Evolutionary conservation across 2,888 invertebrate genomes (phyloP).

Genomic region (Drosophila mayaguana): DNA sequence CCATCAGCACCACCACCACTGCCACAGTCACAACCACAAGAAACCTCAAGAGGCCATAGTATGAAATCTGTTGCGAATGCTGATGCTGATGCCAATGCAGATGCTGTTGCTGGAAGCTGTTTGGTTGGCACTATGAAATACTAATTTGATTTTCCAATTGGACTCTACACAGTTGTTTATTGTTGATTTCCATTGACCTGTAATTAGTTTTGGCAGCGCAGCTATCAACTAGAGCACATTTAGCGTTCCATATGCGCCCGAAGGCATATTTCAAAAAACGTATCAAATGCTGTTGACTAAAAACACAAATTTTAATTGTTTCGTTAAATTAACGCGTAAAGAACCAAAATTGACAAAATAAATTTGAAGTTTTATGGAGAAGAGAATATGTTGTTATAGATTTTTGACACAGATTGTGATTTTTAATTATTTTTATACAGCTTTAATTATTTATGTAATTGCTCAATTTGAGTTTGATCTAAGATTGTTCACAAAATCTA

Average conservation of each 20-base stretch:
- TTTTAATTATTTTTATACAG: constrained; percentile 40
- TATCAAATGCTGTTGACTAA: constrained; percentile 23
- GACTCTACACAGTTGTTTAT: constrained; percentile 31
- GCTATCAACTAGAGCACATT: constrained; percentile 5
- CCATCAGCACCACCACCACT: constrained; percentile 46
- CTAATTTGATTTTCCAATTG: constrained; percentile 37
- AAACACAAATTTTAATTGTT: not conserved
- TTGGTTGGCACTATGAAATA: constrained; percentile 28
- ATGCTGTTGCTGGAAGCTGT: constrained; percentile 17
- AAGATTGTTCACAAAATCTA: constrained; percentile 15
- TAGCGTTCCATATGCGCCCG: constrained; percentile 21
- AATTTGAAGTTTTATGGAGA: constrained; percentile 1
- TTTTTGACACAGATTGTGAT: constrained; percentile 48
- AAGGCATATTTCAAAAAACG: constrained; percentile 18
- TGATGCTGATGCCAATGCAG: constrained; percentile 3
- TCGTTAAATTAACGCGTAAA: constrained; percentile 7
- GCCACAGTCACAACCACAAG: constrained; percentile 42
- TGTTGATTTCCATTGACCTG: constrained; percentile 28
- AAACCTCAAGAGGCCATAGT: constrained; percentile 55
- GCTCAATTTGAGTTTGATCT: constrained; percentile 42
- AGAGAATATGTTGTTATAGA: constrained; percentile 8
- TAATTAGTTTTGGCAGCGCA: constrained; percentile 13
- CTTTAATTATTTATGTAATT: constrained; percentile 47
- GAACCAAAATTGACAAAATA: constrained; percentile 13
- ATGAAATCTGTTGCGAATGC: constrained; percentile 6